These are phyloP conservation scores for Xenentodon cancila DNA, from an alignment of 2,797 vertebrate genomes.

Conservation along the genomic window DNA sequence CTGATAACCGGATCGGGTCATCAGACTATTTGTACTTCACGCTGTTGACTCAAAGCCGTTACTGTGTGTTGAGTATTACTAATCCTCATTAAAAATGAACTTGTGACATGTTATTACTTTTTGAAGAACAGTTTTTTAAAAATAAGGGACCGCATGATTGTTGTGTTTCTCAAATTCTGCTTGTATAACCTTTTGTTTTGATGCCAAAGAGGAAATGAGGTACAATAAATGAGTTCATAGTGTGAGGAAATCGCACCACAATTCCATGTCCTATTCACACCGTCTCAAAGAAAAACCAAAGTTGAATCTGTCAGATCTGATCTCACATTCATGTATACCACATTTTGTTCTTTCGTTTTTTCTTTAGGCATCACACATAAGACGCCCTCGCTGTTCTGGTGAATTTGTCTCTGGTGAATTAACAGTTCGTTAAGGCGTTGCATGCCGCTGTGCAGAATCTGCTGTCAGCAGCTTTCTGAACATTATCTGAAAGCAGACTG, in stretches of 20 bases:
- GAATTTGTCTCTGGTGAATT: too few relatives aligned
- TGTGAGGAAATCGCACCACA: neutral
- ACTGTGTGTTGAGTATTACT: neutral
- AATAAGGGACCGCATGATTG: too few relatives aligned
- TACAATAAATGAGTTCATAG: too few relatives aligned
- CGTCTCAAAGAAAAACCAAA: neutral
- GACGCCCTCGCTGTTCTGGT: neutral
- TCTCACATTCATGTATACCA: neutral
- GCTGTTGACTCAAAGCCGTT: neutral
- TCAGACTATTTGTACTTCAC: neutral
- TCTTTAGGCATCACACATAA: neutral
- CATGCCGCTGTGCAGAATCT: constrained; percentile 11
- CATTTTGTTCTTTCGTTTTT: neutral
- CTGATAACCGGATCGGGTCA: constrained; percentile 20
- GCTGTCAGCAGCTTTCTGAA: constrained; percentile 27
- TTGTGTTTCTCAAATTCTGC: too few relatives aligned
- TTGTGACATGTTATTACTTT: too few relatives aligned
- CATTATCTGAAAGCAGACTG: constrained; percentile 37
- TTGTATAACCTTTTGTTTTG: too few relatives aligned
- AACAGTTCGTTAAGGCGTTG: too few relatives aligned
- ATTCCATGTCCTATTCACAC: neutral
- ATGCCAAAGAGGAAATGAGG: neutral
- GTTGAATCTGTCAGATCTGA: constrained; percentile 12
- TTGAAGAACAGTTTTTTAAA: too few relatives aligned
- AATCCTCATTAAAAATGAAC: too few relatives aligned